Conservation (phyloP, 2,113 vertebrate genomes). For the Coptodon bakossiorum region DNA sequence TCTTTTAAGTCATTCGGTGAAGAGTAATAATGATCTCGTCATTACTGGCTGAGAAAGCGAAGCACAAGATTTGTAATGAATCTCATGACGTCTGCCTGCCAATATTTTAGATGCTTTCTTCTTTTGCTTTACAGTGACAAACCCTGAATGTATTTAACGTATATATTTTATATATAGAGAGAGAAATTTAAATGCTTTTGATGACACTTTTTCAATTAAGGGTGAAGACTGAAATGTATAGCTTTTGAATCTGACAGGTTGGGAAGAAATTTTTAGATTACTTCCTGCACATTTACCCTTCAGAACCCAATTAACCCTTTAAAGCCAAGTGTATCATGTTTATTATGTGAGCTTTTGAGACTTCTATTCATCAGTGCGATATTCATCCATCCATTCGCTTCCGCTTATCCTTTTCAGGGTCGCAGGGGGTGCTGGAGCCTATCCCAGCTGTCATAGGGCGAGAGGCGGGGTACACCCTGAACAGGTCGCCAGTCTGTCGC, state of each 20-base stretch:
- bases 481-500: not conserved
- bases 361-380: too few relatives aligned
- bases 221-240: not conserved
- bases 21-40: not conserved
- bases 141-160: slow-evolving; percentile 45
- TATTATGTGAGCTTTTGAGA: not conserved
- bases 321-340: not conserved
- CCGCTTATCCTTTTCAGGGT: not conserved
- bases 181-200: slow-evolving; percentile 25
- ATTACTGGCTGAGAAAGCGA: not conserved
- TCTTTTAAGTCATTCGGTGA: not conserved
- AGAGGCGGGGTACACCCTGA: rapidly evolving
- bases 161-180: slow-evolving; percentile 25
- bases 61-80: not conserved
- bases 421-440: not conserved
- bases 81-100: not conserved
- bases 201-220: not conserved
- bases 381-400: not conserved
- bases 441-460: not conserved
- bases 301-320: not conserved
- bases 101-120: slow-evolving; percentile 6
- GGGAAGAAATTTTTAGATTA: not conserved
- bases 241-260: not conserved
- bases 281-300: slow-evolving; percentile 15
- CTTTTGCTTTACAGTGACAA: slow-evolving; percentile 4